phyloP scores from a whole-genome alignment of 2,797 vertebrate species.

The Acipenser transmontanus region DNA sequence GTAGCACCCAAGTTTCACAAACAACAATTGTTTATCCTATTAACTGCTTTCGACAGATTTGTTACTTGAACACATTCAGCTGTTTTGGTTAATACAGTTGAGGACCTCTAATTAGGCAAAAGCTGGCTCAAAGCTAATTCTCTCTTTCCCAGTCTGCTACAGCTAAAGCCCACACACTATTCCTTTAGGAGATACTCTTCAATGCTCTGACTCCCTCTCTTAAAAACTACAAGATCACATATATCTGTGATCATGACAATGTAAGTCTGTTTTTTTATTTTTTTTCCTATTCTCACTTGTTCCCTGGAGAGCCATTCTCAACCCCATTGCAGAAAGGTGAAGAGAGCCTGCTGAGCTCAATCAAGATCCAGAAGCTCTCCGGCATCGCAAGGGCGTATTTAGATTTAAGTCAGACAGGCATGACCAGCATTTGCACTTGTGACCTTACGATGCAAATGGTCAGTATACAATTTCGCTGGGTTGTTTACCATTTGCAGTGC shows the following conservation, averaged over 20 bases:
- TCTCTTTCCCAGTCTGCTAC: neutral
- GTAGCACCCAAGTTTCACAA: no score
- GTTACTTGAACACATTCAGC: neutral
- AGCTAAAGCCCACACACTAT: neutral
- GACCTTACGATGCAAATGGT: neutral
- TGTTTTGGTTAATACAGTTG: neutral
- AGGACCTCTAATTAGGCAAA: slow-evolving; percentile 1
- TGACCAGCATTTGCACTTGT: neutral
- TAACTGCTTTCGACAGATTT: no score
- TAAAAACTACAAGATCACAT: neutral
- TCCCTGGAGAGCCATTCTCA: neutral
- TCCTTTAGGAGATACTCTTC: neutral
- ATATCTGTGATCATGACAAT: no score
- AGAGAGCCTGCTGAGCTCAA: neutral
- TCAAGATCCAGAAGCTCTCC: neutral
- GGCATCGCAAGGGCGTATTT: neutral
- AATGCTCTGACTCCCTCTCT: neutral
- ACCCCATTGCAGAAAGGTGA: neutral
- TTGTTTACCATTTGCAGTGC: neutral
- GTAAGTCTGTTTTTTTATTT: neutral
- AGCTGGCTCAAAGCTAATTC: neutral
- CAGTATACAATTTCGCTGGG: neutral
- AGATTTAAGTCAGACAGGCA: neutral
- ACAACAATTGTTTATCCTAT: no score
- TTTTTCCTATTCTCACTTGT: neutral